Base-by-base conservation (phyloP, 1,140 invertebrate species). In the Drosophila carrolli region DNA sequence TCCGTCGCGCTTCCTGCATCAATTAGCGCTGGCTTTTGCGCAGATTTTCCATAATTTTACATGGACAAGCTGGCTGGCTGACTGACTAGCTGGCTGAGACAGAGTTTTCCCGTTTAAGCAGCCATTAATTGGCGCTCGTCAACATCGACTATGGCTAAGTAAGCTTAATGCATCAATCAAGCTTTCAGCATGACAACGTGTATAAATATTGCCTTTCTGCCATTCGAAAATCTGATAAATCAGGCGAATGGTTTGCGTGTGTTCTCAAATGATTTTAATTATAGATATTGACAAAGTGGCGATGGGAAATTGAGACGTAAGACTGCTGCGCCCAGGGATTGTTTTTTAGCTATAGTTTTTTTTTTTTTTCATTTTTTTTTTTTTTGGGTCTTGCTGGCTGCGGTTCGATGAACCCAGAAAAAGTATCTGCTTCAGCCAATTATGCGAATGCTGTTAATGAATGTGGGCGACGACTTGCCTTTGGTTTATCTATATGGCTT, bases 371-470 rank as follows among this genome's bases (percentile, higher is more conserved):
- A n/a, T 29, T 41, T 53, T 71, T 75, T 59, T 38, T 7, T 23
- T 41, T 29, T 57, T 57, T 4, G 38, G 44, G 35, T 19, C 27
- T 37, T 13, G 6, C 23, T 47, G 51, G 27, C 35, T 37, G 41
- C 29, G 37, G 81, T 78, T 88, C 83, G 74, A 43, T 88, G 81
- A 75, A 82, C 83, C 75, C 70, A 71, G 46, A 37, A 60, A 63
- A 75, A 44, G 73, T 75, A 75, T 75, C 60, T 65, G 73, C 48
- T 51, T 63, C 61, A 66, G 83, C 83, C 83, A 86, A 86, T 86
- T 88, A 88, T 86, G 84, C 84, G 83, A 76, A 68, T 80, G 81
- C 84, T 84, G 84, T 78, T 89, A 89, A 89, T 89, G 84, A 89
- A 84, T 89, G 84, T 89, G 84, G 84, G 84, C 84, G 84, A 86